A percentile compares a stretch with the other conserved stretches of the same genome.
These are phyloP conservation scores for Marmota monax DNA, from an alignment of 2,113 vertebrate species.

Conservation along the genomic window DNA sequence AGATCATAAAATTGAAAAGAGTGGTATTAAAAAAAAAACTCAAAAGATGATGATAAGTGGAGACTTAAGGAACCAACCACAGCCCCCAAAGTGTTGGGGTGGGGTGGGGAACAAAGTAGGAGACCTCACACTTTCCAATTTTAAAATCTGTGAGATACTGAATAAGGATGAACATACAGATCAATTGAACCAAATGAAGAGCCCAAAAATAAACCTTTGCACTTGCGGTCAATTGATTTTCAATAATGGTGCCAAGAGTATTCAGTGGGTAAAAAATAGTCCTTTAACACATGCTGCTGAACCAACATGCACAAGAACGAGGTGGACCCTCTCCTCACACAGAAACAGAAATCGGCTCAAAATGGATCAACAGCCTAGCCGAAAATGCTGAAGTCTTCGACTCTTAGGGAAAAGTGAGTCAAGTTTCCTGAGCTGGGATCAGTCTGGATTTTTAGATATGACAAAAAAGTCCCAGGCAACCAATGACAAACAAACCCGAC, in stretches of 20 bases:
- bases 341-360: neutral
- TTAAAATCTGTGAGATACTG: neutral
- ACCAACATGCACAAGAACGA: neutral
- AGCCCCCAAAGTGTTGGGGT: neutral
- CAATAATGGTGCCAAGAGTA: neutral
- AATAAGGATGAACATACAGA: neutral
- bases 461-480: neutral
- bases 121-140: neutral
- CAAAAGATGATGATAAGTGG: neutral
- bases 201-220: neutral
- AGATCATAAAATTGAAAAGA: neutral
- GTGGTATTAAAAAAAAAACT: neutral
- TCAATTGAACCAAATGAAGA: neutral
- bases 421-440: neutral
- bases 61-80: neutral
- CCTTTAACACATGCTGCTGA: neutral
- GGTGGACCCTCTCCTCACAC: neutral
- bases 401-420: neutral
- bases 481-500: neutral
- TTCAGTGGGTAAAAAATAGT: neutral
- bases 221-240: neutral
- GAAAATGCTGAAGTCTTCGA: neutral
- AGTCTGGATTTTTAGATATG: neutral
- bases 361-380: neutral
- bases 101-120: neutral